These are phyloP conservation scores for Cepaea nemoralis DNA, from an alignment of 1,140 invertebrate genomes.

Conservation along the genomic window DNA sequence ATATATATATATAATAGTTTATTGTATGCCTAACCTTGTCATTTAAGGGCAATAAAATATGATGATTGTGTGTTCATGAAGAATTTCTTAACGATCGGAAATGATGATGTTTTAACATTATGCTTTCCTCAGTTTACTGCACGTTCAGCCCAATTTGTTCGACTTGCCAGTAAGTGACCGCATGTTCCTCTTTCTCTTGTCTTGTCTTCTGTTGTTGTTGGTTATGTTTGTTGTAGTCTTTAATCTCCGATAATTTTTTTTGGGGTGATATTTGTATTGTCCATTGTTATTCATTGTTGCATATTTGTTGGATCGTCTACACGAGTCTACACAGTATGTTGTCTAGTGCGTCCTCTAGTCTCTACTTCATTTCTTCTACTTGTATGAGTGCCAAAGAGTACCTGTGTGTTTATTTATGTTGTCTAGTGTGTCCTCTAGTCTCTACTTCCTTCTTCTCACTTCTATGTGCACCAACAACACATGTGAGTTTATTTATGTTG, in stretches of 20 bases:
- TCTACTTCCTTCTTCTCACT: too few relatives aligned
- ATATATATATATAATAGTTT: not conserved
- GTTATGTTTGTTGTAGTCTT: not conserved
- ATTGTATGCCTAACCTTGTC: not conserved
- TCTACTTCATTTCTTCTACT: not conserved
- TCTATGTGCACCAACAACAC: not conserved
- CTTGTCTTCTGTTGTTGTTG: not conserved
- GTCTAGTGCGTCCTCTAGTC: not conserved
- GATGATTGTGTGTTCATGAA: not conserved
- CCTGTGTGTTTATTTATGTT: too few relatives aligned
- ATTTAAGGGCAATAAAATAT: too few relatives aligned
- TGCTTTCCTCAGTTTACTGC: constrained; percentile 85
- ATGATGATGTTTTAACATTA: too few relatives aligned
- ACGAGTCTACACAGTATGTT: not conserved
- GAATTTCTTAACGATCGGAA: not conserved
- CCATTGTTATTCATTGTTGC: not conserved
- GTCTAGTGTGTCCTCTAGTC: not conserved
- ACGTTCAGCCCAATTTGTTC: constrained; percentile 97
- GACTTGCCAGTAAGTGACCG: constrained; percentile 92
- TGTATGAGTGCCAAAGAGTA: too few relatives aligned
- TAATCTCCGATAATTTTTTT: not conserved
- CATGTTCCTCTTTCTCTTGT: too few relatives aligned
- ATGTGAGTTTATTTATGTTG: not conserved
- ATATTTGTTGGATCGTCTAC: too few relatives aligned
- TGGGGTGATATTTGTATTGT: not conserved